Conservation (phyloP, 2,888 invertebrate species). For the Enoplolaimus lenunculus region DNA sequence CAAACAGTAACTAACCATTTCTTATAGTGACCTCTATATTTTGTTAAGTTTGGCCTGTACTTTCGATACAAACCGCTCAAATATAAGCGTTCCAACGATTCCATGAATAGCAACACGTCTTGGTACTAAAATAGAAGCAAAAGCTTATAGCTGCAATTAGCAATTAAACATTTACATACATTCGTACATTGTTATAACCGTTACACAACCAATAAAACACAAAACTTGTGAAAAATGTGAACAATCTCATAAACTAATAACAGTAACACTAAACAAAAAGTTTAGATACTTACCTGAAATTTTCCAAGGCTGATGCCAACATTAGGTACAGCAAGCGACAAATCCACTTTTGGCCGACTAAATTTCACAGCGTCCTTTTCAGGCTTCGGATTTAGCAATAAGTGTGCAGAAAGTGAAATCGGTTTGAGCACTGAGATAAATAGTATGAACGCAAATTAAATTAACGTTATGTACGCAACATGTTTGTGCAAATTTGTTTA, state of each 20-base stretch:
- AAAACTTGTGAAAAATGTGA: no score
- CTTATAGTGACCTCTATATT: constrained; percentile 53
- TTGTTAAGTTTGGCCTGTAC: constrained; percentile 57
- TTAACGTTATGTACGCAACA: no score
- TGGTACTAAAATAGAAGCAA: constrained; percentile 67
- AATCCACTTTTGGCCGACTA: constrained; percentile 57
- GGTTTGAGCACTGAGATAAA: constrained; percentile 72
- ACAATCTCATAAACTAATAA: no score
- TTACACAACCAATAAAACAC: no score
- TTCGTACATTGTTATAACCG: no score
- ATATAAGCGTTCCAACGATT: constrained; percentile 73
- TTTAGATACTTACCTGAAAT: constrained; percentile 42
- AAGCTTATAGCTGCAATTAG: no score
- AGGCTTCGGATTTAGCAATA: constrained; percentile 81
- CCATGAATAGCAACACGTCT: constrained; percentile 70
- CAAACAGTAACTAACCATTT: constrained; percentile 50
- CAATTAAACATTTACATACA: no score
- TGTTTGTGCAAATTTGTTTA: no score
- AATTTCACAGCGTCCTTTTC: constrained; percentile 67
- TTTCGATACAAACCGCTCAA: constrained; percentile 65
- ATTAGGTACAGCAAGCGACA: constrained; percentile 48
- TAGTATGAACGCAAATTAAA: no score
- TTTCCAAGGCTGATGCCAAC: constrained; percentile 43
- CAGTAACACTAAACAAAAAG: no score
- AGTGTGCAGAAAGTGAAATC: constrained; percentile 70